phyloP scores from a whole-genome alignment of 2,113 vertebrate species.

The Charadrius vociferus region DNA sequence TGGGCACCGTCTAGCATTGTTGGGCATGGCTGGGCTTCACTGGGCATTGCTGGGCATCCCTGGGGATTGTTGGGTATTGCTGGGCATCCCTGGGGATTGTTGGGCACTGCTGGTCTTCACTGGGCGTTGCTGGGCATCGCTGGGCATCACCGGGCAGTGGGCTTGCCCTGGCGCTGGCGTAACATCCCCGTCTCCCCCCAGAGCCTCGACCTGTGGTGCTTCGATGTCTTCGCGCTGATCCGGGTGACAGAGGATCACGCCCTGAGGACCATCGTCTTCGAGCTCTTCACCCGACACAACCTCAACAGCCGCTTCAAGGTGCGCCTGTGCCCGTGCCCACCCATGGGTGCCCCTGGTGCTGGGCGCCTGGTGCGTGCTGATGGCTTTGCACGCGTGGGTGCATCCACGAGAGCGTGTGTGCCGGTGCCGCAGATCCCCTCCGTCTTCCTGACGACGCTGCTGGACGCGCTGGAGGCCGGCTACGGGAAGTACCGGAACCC shows the following conservation, averaged over 20 bases:
- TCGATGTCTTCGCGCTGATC: constrained; percentile 90
- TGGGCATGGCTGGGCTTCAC: too few relatives aligned
- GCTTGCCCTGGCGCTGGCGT: neutral
- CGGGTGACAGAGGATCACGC: constrained; percentile 83
- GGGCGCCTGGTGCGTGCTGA: fast-evolving
- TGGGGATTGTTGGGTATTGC: too few relatives aligned
- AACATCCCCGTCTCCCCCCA: neutral
- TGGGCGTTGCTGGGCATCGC: neutral
- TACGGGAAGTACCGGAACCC: constrained; percentile 90
- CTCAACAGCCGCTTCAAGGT: constrained; percentile 93
- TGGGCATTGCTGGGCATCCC: neutral
- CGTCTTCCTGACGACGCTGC: constrained; percentile 84
- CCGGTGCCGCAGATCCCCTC: constrained; percentile 82
- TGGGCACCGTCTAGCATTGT: neutral
- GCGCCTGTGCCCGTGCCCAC: fast-evolving
- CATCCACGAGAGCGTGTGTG: fast-evolving
- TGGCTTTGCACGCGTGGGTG: fast-evolving
- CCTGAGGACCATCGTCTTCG: constrained; percentile 84
- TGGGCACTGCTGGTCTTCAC: fast-evolving
- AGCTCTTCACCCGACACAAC: constrained; percentile 89
- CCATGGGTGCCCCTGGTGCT: neutral
- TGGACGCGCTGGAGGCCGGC: constrained; percentile 87
- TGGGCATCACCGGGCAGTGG: too few relatives aligned
- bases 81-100: neutral
- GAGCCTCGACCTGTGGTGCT: constrained; percentile 91